Percentiles rank a stretch among this genome's conserved stretches.
Conservation (phyloP, 2,888 invertebrate genomes). For the Napeogenes sylphis region DNA sequence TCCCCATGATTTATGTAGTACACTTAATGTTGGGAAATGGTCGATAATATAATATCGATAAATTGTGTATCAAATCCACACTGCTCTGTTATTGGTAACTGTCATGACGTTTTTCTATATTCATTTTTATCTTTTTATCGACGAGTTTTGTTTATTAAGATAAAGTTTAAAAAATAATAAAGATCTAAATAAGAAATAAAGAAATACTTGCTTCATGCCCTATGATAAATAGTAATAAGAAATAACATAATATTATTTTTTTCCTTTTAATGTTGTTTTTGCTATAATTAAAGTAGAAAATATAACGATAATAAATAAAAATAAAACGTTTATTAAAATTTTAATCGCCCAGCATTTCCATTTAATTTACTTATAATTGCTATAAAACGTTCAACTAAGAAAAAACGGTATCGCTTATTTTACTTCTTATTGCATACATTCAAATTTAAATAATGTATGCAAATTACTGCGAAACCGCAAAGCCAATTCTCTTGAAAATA, state of each 20-base stretch:
- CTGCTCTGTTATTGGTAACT: constrained; percentile 8
- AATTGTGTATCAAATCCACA: constrained; percentile 2
- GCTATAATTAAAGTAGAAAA: no score
- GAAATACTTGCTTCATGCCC: no score
- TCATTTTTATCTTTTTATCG: background rate
- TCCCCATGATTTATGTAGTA: constrained; percentile 73
- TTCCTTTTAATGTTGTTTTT: no score
- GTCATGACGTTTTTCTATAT: background rate
- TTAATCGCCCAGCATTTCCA: background rate
- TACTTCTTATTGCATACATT: constrained; percentile 20
- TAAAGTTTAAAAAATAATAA: no score
- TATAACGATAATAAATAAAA: no score
- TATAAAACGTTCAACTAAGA: constrained; percentile 15
- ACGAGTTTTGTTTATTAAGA: no score
- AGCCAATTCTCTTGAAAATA: constrained; percentile 25
- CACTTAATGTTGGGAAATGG: constrained; percentile 47
- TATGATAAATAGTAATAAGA: no score
- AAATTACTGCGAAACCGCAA: constrained; percentile 21
- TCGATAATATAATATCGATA: constrained; percentile 29
- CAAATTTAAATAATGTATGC: constrained; percentile 28
- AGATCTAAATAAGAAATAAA: no score
- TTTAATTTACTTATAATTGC: constrained; percentile 19
- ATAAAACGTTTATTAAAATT: no score
- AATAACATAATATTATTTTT: no score
- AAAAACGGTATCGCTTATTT: constrained; percentile 12